Evolutionary conservation across 1,140 invertebrate genomes (phyloP).

Genomic region (Temnothorax longispinosus): DNA sequence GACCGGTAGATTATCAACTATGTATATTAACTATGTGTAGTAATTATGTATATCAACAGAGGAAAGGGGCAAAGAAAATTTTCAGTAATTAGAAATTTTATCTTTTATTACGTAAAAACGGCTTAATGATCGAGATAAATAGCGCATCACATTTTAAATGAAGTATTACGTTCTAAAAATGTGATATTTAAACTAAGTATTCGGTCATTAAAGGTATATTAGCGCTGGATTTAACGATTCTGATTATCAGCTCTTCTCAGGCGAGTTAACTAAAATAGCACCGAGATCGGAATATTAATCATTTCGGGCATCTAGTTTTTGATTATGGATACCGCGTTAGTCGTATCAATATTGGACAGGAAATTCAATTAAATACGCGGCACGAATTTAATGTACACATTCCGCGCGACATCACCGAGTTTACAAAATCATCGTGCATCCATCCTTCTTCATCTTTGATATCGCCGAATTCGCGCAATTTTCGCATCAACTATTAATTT

Average conservation of each 20-base stretch:
- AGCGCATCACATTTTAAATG: neutral
- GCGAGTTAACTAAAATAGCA: conserved; percentile 52
- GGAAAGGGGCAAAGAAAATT: neutral
- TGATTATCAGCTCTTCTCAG: neutral
- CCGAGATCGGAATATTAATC: conserved; percentile 40
- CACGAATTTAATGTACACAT: conserved; percentile 57
- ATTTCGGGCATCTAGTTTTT: conserved; percentile 45
- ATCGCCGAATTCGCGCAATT: neutral
- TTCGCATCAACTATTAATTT: conserved; percentile 22
- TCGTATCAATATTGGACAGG: conserved; percentile 43
- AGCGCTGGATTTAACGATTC: conserved; percentile 6
- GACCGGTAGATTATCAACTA: neutral
- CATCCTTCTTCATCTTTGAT: conserved; percentile 8
- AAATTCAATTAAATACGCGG: conserved; percentile 64
- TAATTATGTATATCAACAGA: no score
- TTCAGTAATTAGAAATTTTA: neutral
- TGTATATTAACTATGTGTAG: no score
- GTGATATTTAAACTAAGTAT: neutral
- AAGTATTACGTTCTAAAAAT: neutral
- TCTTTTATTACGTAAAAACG: neutral
- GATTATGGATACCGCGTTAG: conserved; percentile 47
- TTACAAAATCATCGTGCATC: conserved; percentile 48
- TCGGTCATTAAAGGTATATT: conserved; percentile 10
- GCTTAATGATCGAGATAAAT: neutral
- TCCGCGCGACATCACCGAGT: conserved; percentile 8